Evolutionary conservation across 1,140 invertebrate species (phyloP), one percentile per base, ranked within the genome.

Genomic region (Zaprionus ornatus): DNA sequence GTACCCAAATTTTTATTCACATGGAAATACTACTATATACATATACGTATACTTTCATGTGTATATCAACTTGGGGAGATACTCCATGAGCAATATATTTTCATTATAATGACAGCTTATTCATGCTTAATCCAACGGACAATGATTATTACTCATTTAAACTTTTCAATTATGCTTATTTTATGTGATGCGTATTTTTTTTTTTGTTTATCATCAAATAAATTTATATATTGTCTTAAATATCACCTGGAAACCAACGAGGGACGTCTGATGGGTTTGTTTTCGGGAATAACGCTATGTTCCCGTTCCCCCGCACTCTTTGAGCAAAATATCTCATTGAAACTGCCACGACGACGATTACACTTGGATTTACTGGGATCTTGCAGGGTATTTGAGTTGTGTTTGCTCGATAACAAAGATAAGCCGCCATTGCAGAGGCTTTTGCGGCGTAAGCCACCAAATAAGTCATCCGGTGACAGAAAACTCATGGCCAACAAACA

Each of bases 321-420:
- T 21, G 19, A 50, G 19, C 45, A 23, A 59, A 59, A 68, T 29
- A 69, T 90, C 37, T 90, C 77, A 80, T 92, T 92, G 15, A 92
- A 81, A 79, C 92, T 93, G 9, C 92, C 92, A 15, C 92, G 78
- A 60, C 92, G 79, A n/a, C 86, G 80, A 74, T 92, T 92, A 32
- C 79, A 84, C 62, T 83, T 80, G 54, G 70, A 74, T 70, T 86
- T 86, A 37, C 67, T 72, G 6, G 76, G 65, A 52, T 80, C 74
- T 59, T 37, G 64, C 15, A 59, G 15, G 19, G 76, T 48, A 52
- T 61, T 77, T 57, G 72, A 56, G 25, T 45, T 56, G 15, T 76
- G 68, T 55, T 73, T 62, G 35, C 40, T 69, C 10, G 76, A 27
- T 23, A 90, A 54, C 17, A 74, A 67, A 17, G 80, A 54, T 23